Evolutionary conservation across 2,888 invertebrate genomes (phyloP).

Genomic region (Cephus runcator): DNA sequence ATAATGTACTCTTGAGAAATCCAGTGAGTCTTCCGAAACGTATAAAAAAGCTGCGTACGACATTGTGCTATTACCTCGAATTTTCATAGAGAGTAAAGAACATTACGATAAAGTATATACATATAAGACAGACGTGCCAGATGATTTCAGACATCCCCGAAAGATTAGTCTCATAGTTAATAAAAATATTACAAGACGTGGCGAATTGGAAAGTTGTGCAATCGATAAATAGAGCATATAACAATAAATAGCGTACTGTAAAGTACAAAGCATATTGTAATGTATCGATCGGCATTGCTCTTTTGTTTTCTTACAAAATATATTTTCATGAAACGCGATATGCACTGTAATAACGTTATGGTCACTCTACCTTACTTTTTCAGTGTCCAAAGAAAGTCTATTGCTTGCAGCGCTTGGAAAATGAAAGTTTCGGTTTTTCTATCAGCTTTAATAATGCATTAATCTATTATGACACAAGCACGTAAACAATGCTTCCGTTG

Average conservation of each 20-base stretch:
- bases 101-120: background rate
- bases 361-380: no score
- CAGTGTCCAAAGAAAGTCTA: background rate
- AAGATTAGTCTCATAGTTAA: background rate
- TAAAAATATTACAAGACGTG: background rate
- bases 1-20: background rate
- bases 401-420: background rate
- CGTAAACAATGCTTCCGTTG: background rate
- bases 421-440: background rate
- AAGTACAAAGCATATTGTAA: no score
- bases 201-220: no score
- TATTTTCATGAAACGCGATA: no score
- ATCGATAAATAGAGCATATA: no score
- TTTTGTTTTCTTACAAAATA: no score
- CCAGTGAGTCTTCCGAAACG: background rate
- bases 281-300: no score
- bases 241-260: no score
- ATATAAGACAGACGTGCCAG: background rate
- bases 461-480: background rate
- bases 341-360: no score
- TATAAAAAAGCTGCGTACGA: background rate
- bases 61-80: background rate
- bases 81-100: background rate
- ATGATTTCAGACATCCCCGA: background rate
- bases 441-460: background rate